phyloP scores from a whole-genome alignment of 2,113 vertebrate species.

The Sterrhoptilus dennistouni region DNA sequence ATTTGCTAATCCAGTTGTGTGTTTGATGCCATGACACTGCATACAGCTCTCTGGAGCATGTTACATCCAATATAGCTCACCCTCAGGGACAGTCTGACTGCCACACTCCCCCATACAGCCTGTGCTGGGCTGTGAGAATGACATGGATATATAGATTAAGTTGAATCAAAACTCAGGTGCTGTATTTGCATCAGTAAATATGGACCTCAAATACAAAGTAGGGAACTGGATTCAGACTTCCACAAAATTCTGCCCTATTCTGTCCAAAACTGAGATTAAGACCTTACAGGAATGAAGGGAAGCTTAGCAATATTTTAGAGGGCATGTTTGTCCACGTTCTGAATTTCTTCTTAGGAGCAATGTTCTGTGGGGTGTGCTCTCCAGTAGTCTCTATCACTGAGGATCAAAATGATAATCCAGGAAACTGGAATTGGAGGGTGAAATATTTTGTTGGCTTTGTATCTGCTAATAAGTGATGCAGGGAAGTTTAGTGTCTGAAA shows the following conservation, averaged over 20 bases:
- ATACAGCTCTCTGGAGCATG: conserved; percentile 20
- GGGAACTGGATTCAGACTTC: background rate
- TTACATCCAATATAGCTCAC: conserved; percentile 33
- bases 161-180: background rate
- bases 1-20: conserved; percentile 43
- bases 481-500: background rate
- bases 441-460: background rate
- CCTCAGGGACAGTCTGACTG: conserved; percentile 1
- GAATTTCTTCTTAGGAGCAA: background rate
- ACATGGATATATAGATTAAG: background rate
- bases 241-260: background rate
- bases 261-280: background rate
- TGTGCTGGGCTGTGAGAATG: background rate
- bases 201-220: background rate
- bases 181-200: background rate
- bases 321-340: background rate
- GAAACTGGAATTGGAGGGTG: background rate
- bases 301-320: background rate
- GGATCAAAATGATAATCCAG: background rate
- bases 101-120: background rate
- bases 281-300: background rate
- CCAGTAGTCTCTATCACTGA: background rate
- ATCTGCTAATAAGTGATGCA: background rate
- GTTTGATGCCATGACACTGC: background rate
- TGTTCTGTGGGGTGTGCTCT: background rate